Evolutionary conservation across 64 coral and sea anemone genomes (phyloP).

Genomic region (Trachythela sp.): DNA sequence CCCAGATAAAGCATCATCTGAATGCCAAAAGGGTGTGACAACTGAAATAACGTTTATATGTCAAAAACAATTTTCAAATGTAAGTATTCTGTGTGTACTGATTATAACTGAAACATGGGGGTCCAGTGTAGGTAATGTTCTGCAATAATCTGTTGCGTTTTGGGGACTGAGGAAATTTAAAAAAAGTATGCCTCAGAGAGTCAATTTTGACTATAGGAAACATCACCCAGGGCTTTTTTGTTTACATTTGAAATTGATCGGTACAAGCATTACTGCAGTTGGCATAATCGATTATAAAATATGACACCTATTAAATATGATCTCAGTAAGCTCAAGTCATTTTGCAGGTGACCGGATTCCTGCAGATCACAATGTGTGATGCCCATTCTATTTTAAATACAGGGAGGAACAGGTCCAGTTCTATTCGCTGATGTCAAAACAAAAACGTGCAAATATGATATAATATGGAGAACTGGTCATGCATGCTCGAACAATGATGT

Average conservation of each 20-base stretch:
- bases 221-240: neutral
- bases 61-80: constrained; percentile 28
- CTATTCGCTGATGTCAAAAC: constrained; percentile 19
- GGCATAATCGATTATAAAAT: too few species aligned
- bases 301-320: too few species aligned
- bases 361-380: neutral
- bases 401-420: constrained; percentile 75
- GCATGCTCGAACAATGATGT: constrained; percentile 62
- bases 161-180: too few species aligned
- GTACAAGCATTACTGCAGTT: too few species aligned
- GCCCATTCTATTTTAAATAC: neutral
- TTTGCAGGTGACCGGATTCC: too few species aligned
- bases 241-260: too few species aligned
- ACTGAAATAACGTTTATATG: constrained; percentile 72
- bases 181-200: too few species aligned
- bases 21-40: constrained; percentile 29
- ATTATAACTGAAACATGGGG: too few species aligned
- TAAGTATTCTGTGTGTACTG: neutral
- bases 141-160: too few species aligned
- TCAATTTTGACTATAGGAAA: too few species aligned
- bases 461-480: constrained; percentile 80
- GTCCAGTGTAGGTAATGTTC: too few species aligned
- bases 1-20: neutral
- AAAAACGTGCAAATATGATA: constrained; percentile 63
- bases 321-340: too few species aligned